Conservation (phyloP, 1,140 invertebrate species). For the Plectrocnemia conspersa region DNA sequence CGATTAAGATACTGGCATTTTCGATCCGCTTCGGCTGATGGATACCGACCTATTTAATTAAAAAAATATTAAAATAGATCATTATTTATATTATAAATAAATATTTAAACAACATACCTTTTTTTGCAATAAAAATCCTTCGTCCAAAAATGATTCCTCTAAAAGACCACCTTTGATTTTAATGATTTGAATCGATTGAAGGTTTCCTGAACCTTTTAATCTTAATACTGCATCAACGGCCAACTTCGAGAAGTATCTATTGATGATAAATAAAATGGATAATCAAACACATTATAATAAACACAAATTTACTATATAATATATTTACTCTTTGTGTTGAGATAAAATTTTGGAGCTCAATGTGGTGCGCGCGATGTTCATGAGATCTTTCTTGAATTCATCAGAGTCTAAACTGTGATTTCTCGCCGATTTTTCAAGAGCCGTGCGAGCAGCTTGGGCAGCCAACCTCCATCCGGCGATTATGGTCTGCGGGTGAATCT, state of each 20-base stretch:
- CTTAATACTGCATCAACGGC: slow-evolving; percentile 93
- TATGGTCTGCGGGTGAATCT: slow-evolving; percentile 98
- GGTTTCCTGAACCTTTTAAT: slow-evolving; percentile 91
- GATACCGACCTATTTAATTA: slow-evolving; percentile 49
- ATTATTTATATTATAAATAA: too few relatives aligned
- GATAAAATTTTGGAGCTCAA: slow-evolving; percentile 97
- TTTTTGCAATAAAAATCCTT: slow-evolving; percentile 97
- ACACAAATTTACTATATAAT: not conserved
- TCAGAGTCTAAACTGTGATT: slow-evolving; percentile 79
- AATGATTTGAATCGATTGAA: slow-evolving; percentile 96
- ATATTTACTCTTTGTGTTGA: slow-evolving; percentile 83
- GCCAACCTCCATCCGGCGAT: slow-evolving; percentile 92
- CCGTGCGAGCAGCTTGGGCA: slow-evolving; percentile 73
- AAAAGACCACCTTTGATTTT: slow-evolving; percentile 92
- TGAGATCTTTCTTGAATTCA: slow-evolving; percentile 80
- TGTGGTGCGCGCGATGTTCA: slow-evolving; percentile 97
- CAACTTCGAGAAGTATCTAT: slow-evolving; percentile 82
- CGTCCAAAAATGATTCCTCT: slow-evolving; percentile 94
- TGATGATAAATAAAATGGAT: not conserved
- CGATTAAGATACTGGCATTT: slow-evolving; percentile 94
- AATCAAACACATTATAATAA: slow-evolving; percentile 1
- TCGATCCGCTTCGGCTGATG: slow-evolving; percentile 87
- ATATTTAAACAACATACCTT: slow-evolving; percentile 56
- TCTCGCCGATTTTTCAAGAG: slow-evolving; percentile 69
- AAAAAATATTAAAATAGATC: too few relatives aligned